Evolutionary conservation across 2,888 invertebrate genomes (phyloP).

Genomic region (Matsumyia berberina): DNA sequence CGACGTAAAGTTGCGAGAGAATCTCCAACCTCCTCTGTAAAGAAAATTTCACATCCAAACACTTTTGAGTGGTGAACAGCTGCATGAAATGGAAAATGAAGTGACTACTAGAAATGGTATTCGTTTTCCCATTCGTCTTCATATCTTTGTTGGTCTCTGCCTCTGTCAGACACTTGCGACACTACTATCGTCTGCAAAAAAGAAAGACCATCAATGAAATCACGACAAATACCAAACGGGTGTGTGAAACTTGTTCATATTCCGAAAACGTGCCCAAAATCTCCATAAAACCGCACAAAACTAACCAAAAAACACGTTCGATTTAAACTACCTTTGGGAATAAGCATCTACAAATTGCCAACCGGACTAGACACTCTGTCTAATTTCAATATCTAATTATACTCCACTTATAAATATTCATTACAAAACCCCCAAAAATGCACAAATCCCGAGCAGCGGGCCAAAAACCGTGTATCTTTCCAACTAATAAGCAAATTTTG

Average conservation of each 20-base stretch:
- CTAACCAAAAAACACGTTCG: background rate
- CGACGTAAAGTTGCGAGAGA: too few species aligned
- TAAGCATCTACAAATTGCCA: background rate
- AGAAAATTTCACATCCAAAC: too few species aligned
- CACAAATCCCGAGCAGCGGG: background rate
- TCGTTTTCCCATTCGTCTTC: too few species aligned
- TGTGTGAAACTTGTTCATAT: conserved; percentile 9
- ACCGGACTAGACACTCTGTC: conserved; percentile 24
- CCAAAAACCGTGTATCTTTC: background rate
- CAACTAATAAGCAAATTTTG: background rate
- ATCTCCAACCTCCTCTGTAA: too few species aligned
- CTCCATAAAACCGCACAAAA: conserved; percentile 14
- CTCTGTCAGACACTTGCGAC: too few species aligned
- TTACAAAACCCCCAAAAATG: background rate
- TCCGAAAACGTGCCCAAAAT: conserved; percentile 6
- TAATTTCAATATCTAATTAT: conserved; percentile 8
- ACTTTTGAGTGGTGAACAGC: too few species aligned
- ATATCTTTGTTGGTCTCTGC: too few species aligned
- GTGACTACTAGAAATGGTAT: too few species aligned
- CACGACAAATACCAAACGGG: background rate
- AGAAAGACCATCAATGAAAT: background rate
- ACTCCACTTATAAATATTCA: conserved; percentile 11
- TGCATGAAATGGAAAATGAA: too few species aligned
- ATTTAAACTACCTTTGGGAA: background rate
- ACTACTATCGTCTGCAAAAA: too few species aligned